Percentiles rank a stretch among this genome's conserved stretches.
These are phyloP conservation scores for Drosophila emarginata DNA, from an alignment of 2,888 invertebrate species.

Conservation along the genomic window DNA sequence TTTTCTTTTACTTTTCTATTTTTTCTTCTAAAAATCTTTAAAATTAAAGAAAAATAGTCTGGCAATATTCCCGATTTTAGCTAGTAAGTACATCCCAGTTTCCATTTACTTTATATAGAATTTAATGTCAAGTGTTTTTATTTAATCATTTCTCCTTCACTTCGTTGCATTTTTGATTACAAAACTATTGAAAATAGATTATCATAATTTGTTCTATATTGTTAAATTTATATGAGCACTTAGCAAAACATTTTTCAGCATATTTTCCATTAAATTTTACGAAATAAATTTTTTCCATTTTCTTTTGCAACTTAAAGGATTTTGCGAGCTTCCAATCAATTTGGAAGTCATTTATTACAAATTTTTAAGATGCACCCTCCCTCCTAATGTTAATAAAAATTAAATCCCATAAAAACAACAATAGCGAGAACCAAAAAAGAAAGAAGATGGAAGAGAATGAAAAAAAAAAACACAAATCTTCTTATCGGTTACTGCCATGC, in stretches of 20 bases:
- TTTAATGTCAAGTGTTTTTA: too few relatives aligned
- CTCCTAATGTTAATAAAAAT: slow-evolving; percentile 71
- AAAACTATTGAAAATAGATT: too few relatives aligned
- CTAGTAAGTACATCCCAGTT: too few relatives aligned
- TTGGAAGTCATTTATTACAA: slow-evolving; percentile 76
- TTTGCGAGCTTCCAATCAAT: slow-evolving; percentile 62
- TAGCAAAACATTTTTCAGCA: neutral
- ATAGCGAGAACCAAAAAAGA: slow-evolving; percentile 16
- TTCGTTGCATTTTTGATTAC: too few relatives aligned
- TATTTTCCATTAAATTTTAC: neutral
- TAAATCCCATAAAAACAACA: slow-evolving; percentile 57
- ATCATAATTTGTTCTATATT: too few relatives aligned
- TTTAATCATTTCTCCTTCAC: too few relatives aligned
- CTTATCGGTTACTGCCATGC: slow-evolving; percentile 60
- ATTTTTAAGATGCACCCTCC: slow-evolving; percentile 61
- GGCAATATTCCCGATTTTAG: too few relatives aligned
- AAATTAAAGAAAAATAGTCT: too few relatives aligned
- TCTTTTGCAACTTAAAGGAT: neutral
- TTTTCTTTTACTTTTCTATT: too few relatives aligned
- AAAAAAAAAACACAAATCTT: slow-evolving; percentile 25
- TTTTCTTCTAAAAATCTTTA: too few relatives aligned
- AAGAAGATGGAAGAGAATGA: neutral
- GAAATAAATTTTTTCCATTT: neutral
- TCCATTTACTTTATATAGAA: too few relatives aligned
- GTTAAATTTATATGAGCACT: neutral